These are phyloP conservation scores for Neosilurus mollespiculum DNA, from an alignment of 2,797 vertebrate species.

Conservation along the genomic window DNA sequence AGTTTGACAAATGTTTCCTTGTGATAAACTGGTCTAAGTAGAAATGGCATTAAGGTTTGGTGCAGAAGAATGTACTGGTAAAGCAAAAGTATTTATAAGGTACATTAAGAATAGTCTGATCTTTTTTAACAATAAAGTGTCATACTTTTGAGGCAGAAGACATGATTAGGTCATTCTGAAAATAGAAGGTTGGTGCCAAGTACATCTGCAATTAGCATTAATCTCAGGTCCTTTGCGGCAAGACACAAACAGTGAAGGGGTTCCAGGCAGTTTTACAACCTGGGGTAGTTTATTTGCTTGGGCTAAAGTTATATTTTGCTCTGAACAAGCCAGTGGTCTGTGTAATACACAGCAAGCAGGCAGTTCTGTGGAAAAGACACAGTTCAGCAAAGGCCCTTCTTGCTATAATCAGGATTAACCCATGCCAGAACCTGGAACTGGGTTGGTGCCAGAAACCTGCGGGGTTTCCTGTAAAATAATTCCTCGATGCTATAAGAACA, in stretches of 20 bases:
- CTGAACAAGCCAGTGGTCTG: slow-evolving; percentile 5
- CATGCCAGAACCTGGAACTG: slow-evolving; percentile 10
- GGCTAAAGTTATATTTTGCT: neutral
- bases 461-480: slow-evolving; percentile 21
- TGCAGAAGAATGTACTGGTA: neutral
- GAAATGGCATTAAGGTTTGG: neutral
- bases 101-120: neutral
- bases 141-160: neutral
- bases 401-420: neutral
- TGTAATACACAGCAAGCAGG: slow-evolving; percentile 14
- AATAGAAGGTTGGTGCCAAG: slow-evolving; percentile 5
- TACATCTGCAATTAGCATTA: slow-evolving; percentile 31
- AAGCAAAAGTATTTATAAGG: neutral
- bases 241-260: slow-evolving; percentile 5
- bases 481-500: neutral
- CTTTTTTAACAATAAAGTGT: neutral
- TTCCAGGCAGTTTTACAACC: slow-evolving; percentile 10
- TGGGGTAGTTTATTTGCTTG: slow-evolving; percentile 27
- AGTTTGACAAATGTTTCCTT: neutral
- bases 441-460: slow-evolving; percentile 8
- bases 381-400: slow-evolving; percentile 17
- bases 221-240: slow-evolving; percentile 21
- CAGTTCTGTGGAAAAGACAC: slow-evolving; percentile 14
- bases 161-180: slow-evolving; percentile 11
- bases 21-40: neutral